Conservation (phyloP, 2,888 invertebrate genomes). For the Acleris emargana region DNA sequence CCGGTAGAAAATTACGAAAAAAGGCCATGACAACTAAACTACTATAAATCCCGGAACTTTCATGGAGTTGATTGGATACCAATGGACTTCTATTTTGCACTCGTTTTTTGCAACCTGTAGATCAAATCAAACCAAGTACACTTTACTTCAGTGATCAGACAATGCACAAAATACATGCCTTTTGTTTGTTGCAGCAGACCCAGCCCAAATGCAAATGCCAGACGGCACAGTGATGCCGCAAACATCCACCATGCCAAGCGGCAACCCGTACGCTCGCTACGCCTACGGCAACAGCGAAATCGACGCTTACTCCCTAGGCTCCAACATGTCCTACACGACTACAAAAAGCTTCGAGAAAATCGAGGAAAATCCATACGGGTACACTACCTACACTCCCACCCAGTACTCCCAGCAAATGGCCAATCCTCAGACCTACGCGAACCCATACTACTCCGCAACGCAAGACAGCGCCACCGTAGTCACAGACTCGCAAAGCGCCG, state of each 20-base stretch:
- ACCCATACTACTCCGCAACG: slow-evolving; percentile 68
- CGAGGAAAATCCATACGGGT: slow-evolving; percentile 58
- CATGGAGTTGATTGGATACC: too few species aligned
- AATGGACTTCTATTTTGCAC: too few species aligned
- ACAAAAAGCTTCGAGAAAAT: slow-evolving; percentile 59
- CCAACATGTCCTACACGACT: slow-evolving; percentile 57
- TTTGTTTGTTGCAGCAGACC: slow-evolving; percentile 63
- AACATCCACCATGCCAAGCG: slow-evolving; percentile 53
- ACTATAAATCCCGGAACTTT: too few species aligned
- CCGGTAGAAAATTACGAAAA: too few species aligned
- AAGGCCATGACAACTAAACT: too few species aligned
- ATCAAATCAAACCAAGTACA: background rate
- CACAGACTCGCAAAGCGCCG: slow-evolving; percentile 60
- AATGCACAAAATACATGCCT: background rate
- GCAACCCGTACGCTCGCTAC: slow-evolving; percentile 63
- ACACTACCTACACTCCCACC: slow-evolving; percentile 66
- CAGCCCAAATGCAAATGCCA: slow-evolving; percentile 64
- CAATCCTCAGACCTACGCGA: slow-evolving; percentile 64
- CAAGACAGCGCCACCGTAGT: slow-evolving; percentile 58
- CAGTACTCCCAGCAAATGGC: slow-evolving; percentile 60
- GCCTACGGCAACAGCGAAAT: slow-evolving; percentile 55
- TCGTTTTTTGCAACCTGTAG: too few species aligned
- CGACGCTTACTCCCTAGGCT: slow-evolving; percentile 54
- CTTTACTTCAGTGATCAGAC: background rate
- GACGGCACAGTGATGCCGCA: slow-evolving; percentile 68